Percentiles rank a stretch among this genome's conserved stretches.
Evolutionary conservation across 2,113 vertebrate genomes (phyloP).

Genomic region (Rhabdomys dilectus): DNA sequence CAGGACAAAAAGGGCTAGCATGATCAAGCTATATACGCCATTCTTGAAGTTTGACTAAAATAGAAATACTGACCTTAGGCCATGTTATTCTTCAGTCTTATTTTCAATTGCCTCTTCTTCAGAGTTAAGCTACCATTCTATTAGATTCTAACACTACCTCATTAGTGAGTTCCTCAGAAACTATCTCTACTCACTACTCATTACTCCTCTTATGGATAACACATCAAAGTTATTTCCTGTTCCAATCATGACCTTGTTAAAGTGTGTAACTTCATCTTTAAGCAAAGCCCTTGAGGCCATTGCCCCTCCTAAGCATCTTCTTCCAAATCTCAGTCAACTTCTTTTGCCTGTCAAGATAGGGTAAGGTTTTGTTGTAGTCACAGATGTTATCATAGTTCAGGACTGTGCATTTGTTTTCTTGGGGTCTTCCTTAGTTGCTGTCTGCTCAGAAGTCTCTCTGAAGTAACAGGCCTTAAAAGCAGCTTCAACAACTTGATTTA

Average conservation of each 20-base stretch:
- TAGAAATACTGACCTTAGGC: too few species aligned
- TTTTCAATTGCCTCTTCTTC: neutral
- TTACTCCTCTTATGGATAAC: too few species aligned
- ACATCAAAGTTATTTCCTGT: neutral
- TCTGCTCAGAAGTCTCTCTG: neutral
- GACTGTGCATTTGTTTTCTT: neutral
- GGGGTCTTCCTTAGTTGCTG: neutral
- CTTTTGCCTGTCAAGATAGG: neutral
- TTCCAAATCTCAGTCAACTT: neutral
- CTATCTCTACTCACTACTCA: neutral
- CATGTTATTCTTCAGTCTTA: neutral
- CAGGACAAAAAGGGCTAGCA: too few species aligned
- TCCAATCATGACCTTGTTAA: neutral
- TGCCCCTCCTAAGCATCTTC: neutral
- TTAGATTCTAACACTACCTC: too few species aligned
- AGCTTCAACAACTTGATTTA: neutral
- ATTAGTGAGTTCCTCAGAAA: neutral
- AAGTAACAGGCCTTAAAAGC: neutral
- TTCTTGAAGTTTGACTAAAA: too few species aligned
- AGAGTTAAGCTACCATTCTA: neutral
- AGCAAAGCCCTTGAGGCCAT: neutral
- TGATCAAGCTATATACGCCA: too few species aligned
- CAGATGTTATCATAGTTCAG: neutral
- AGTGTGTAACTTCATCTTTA: neutral
- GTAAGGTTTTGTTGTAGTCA: neutral